These are phyloP conservation scores for Calliphora vicina DNA, from an alignment of 1,140 invertebrate genomes.

Conservation along the genomic window DNA sequence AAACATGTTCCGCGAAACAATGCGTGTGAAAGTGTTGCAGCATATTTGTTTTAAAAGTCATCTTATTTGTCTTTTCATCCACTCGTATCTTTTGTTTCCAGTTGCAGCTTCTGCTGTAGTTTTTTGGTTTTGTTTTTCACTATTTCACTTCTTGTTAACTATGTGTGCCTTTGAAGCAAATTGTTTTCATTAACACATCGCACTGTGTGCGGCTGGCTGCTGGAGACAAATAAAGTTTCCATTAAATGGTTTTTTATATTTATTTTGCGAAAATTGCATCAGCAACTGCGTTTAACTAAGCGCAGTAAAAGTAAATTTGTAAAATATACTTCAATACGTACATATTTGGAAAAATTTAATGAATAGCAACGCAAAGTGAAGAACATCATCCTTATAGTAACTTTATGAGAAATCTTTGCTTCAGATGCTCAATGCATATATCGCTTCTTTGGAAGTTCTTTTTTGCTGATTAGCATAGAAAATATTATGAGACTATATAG, in stretches of 20 bases:
- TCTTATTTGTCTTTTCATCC: neutral
- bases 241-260: neutral
- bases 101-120: no score
- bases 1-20: neutral
- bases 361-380: neutral
- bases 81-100: no score
- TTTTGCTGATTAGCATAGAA: no score
- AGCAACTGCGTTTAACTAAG: neutral
- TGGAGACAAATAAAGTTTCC: neutral
- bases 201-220: neutral
- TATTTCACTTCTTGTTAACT: no score
- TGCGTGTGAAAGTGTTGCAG: slow-evolving; percentile 10
- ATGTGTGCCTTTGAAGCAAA: no score
- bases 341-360: neutral
- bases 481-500: no score
- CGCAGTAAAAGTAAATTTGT: neutral
- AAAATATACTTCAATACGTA: neutral
- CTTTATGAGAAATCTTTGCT: no score
- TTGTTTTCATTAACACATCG: no score
- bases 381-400: neutral
- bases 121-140: no score
- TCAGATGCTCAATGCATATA: no score
- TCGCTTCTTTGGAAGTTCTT: no score
- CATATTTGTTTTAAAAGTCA: neutral
- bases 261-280: neutral